Conservation (phyloP, 1,140 invertebrate species). For the Plutomurus gul region DNA sequence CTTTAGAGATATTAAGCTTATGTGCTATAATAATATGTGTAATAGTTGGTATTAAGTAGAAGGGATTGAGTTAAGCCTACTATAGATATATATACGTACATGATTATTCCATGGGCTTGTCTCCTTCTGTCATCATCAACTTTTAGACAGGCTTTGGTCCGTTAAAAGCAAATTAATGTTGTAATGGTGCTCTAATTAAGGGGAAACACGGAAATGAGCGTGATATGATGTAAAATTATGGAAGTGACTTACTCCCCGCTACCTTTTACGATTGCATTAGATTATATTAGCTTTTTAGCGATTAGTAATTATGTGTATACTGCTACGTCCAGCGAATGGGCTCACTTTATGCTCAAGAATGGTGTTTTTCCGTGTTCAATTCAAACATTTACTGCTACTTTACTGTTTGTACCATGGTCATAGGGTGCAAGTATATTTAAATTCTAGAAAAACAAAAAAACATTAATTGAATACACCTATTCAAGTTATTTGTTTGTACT, state of each 20-base stretch:
- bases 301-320: slow-evolving; percentile 27
- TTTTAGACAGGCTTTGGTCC: slow-evolving; percentile 7
- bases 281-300: slow-evolving; percentile 26
- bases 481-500: too few relatives aligned
- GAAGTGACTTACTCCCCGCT: slow-evolving; percentile 17
- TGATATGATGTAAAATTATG: slow-evolving; percentile 35
- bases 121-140: slow-evolving; percentile 31
- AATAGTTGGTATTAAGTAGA: too few relatives aligned
- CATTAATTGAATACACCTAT: too few relatives aligned
- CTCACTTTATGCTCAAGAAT: too few relatives aligned
- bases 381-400: too few relatives aligned
- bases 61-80: not conserved
- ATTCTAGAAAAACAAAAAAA: too few relatives aligned
- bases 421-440: too few relatives aligned
- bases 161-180: slow-evolving; percentile 46
- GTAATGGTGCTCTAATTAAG: slow-evolving; percentile 41
- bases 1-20: too few relatives aligned
- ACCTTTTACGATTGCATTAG: slow-evolving; percentile 27
- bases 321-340: too few relatives aligned
- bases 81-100: not conserved
- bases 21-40: too few relatives aligned
- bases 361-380: too few relatives aligned
- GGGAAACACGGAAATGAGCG: slow-evolving; percentile 41
- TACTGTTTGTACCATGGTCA: too few relatives aligned
- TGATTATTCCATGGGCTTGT: slow-evolving; percentile 28